A percentile compares a stretch with the other conserved stretches of the same genome.
Conservation (phyloP, 2,888 invertebrate species). For the Lithophane ornitopus region DNA sequence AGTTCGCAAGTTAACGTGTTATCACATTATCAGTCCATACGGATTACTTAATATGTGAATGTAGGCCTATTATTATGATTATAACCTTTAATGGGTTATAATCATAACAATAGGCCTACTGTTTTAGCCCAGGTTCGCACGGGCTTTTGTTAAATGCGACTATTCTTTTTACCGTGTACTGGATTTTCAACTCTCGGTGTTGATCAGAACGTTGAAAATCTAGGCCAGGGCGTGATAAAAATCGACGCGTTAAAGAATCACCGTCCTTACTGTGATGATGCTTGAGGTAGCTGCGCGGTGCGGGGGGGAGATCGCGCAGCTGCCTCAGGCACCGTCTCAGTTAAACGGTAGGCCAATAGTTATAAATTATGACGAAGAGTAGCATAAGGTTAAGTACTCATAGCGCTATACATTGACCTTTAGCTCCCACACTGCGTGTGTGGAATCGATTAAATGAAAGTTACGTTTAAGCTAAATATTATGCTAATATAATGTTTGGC, state of each 20-base stretch:
- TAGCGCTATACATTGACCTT: constrained; percentile 20
- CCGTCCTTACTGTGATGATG: neutral
- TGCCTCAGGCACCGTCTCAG: neutral
- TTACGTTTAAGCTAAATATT: constrained; percentile 12
- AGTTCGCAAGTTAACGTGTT: neutral
- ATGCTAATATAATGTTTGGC: constrained; percentile 17
- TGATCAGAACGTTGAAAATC: neutral
- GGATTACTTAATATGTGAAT: neutral
- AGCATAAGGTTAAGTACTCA: constrained; percentile 14
- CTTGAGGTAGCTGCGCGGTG: neutral
- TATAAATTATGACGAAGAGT: neutral
- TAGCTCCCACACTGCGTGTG: constrained; percentile 3
- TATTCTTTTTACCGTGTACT: neutral
- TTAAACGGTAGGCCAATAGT: neutral
- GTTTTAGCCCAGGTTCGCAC: neutral
- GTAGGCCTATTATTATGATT: too few relatives aligned
- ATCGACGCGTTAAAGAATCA: neutral
- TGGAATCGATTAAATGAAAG: constrained; percentile 30
- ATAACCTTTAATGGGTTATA: neutral
- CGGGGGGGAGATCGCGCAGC: neutral
- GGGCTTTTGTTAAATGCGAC: neutral
- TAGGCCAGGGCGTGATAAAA: neutral
- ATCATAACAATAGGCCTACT: neutral
- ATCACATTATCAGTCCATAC: neutral
- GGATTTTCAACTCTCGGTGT: neutral